phyloP scores from a whole-genome alignment of 2,113 vertebrate species.

The Salvator merianae region DNA sequence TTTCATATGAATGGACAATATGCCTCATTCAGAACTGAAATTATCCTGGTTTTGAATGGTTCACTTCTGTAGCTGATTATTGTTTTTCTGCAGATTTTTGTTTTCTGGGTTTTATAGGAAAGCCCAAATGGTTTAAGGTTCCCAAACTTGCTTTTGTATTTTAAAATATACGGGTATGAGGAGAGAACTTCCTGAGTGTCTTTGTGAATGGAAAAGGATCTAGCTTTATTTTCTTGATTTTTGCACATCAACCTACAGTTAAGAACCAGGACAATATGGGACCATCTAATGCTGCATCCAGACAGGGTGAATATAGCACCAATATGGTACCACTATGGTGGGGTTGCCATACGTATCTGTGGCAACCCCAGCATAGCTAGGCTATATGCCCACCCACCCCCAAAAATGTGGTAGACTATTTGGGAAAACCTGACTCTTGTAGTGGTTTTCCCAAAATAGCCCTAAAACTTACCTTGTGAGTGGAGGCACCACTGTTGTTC shows the following conservation, averaged over 20 bases:
- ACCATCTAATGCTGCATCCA: no score
- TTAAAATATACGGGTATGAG: not conserved
- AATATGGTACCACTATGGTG: no score
- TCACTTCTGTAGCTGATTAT: constrained; percentile 4
- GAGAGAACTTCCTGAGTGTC: not conserved
- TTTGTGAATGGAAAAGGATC: not conserved
- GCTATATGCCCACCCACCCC: no score
- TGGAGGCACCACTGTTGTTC: no score
- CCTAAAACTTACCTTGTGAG: no score
- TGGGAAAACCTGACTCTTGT: no score
- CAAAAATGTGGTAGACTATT: no score
- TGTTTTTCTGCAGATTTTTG: constrained; percentile 38
- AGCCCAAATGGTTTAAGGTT: no score
- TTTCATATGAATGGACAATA: constrained; percentile 5
- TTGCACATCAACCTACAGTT: not conserved
- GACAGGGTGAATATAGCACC: no score
- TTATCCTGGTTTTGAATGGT: not conserved
- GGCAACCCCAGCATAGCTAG: no score
- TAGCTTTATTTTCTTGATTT: not conserved
- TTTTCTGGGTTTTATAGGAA: not conserved
- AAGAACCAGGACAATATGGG: not conserved
- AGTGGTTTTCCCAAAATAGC: no score
- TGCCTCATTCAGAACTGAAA: not conserved
- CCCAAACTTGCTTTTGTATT: not conserved
- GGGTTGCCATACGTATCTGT: no score